Evolutionary conservation across 2,113 vertebrate species (phyloP), one percentile per base, ranked within the genome.

Genomic region (Stercorarius parasiticus): DNA sequence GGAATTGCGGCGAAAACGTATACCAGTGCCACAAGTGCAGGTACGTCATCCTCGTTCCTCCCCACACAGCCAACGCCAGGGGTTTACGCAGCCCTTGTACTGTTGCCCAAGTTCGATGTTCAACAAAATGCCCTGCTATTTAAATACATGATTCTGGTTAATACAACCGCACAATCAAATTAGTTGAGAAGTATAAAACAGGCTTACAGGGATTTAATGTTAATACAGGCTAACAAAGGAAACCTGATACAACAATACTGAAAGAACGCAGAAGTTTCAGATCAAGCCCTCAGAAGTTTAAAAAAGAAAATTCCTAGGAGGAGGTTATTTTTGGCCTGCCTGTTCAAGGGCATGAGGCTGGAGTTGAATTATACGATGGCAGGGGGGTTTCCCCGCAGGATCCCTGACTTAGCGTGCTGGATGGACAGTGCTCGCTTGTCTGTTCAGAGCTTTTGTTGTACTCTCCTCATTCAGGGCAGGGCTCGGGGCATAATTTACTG

Each of bases 11-110:
- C 0, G 99, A 99, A 94, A 99, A 99, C 2, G 99, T 99, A 10
- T 99, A 99, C 95, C 99, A 99, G 98, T 99, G 99, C 93, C 99
- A 99, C 98, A 99, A 99, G 78, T 99, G 99, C 99, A 99, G 99
- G 99, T 99, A 73, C n/a, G 89, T 15, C 8, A 9, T 20, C 64
- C 13, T 49, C 13, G 0, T 56, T 21, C 61, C 81, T 76, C 50
- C 50, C 71, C 50, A 3, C 8, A 0, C 30, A 73, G 53, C 59
- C 61, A 38, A 27, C 2, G 3, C 47, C 5, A 2, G 25, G 77
- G 49, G 4, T 52, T 74, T 59, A 32, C 9, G 0, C 34, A 86
- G 84, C 58, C 40, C 72, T 82, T 2, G 22, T 74, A 61, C 81
- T 49, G 12, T 43, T 82, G 85, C 84, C 71, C 8, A 0, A 15